Evolutionary conservation across 2,113 vertebrate genomes (phyloP).

Genomic region (Phainopepla nitens): DNA sequence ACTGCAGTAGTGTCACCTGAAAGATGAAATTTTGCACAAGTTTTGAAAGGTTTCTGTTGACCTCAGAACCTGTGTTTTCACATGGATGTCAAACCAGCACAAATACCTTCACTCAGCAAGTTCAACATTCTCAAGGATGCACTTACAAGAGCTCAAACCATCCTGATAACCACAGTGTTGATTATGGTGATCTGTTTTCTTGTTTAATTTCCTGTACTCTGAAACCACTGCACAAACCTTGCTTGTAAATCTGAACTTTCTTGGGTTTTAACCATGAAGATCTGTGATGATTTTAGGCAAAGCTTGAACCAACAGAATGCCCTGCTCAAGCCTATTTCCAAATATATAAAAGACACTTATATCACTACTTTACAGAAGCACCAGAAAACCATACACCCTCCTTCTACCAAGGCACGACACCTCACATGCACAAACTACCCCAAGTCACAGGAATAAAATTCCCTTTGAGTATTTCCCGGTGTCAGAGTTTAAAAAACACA

Average conservation of each 20-base stretch:
- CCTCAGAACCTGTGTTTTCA: not conserved
- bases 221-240: not conserved
- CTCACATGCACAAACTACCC: not conserved
- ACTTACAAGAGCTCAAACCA: not conserved
- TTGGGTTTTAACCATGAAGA: not conserved
- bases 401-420: not conserved
- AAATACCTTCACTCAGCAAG: not conserved
- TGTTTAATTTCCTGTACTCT: not conserved
- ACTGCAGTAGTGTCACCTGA: not conserved
- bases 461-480: not conserved
- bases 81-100: not conserved
- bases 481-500: not conserved
- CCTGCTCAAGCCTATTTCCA: not conserved
- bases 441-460: not conserved
- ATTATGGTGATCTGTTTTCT: not conserved
- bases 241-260: not conserved
- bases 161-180: not conserved
- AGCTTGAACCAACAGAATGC: not conserved
- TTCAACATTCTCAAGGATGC: not conserved
- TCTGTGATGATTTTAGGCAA: not conserved
- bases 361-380: not conserved
- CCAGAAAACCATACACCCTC: not conserved
- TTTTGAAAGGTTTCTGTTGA: not conserved
- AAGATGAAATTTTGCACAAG: not conserved
- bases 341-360: not conserved